phyloP scores from a whole-genome alignment of 1,140 invertebrate genomes.

The Panulirus ornatus region DNA sequence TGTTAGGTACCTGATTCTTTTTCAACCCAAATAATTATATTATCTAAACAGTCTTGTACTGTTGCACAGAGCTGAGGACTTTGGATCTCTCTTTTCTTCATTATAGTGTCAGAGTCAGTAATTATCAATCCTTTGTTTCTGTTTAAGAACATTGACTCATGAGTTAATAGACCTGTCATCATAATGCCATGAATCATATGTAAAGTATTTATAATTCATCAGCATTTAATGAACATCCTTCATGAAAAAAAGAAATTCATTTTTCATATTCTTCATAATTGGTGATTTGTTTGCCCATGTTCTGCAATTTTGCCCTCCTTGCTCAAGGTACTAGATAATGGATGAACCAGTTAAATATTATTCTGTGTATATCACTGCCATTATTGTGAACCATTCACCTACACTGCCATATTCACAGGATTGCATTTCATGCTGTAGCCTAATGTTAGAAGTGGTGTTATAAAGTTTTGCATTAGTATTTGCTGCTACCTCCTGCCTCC shows the following conservation, averaged over 20 bases:
- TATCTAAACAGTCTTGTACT: neutral
- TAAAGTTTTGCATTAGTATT: constrained; percentile 7
- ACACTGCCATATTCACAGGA: constrained; percentile 18
- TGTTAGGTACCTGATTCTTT: constrained; percentile 17
- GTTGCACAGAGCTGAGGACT: constrained; percentile 5
- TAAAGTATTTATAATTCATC: constrained; percentile 5
- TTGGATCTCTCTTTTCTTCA: neutral
- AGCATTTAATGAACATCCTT: neutral
- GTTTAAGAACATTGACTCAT: neutral
- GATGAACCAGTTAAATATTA: neutral
- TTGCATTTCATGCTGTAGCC: constrained; percentile 8
- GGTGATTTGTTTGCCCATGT: neutral
- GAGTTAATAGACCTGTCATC: no score
- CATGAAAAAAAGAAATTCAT: neutral
- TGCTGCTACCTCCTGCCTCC: neutral
- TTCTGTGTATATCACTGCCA: neutral
- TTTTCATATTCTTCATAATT: constrained; percentile 15
- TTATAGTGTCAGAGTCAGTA: neutral
- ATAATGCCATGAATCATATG: neutral
- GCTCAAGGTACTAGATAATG: constrained; percentile 5
- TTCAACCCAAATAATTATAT: constrained; percentile 2
- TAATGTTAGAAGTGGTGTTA: constrained; percentile 6
- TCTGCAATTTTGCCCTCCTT: constrained; percentile 1
- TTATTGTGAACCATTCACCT: constrained; percentile 10
- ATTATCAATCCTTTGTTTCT: neutral